A percentile compares a stretch with the other conserved stretches of the same genome.
These are phyloP conservation scores for Ophion costatus DNA, from an alignment of 2,888 invertebrate species.

Conservation along the genomic window DNA sequence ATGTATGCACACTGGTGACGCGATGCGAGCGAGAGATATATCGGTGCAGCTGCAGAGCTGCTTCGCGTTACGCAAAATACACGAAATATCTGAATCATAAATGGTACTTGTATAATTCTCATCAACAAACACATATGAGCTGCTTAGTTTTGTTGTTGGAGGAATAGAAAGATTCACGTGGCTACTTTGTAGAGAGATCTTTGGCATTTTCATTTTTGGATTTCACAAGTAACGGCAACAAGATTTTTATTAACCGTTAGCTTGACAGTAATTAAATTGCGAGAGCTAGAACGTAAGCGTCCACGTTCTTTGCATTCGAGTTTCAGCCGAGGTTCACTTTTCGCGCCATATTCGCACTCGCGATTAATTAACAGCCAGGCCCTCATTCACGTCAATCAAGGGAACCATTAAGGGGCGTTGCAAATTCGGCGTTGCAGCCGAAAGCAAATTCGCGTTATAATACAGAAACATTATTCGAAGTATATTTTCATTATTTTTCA, in stretches of 20 bases:
- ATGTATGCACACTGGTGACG: background rate
- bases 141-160: background rate
- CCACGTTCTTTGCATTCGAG: slow-evolving; percentile 18
- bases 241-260: too few relatives aligned
- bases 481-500: too few relatives aligned
- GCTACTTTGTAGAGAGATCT: too few relatives aligned
- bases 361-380: slow-evolving; percentile 9
- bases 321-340: slow-evolving; percentile 46
- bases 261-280: background rate
- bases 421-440: too few relatives aligned
- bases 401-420: background rate
- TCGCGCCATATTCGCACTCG: slow-evolving; percentile 20
- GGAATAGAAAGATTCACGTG: background rate
- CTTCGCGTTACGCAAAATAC: slow-evolving; percentile 3
- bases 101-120: background rate
- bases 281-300: background rate
- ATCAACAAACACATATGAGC: too few relatives aligned
- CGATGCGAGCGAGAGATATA: background rate
- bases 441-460: background rate
- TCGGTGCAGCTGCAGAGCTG: too few relatives aligned
- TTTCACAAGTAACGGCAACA: too few relatives aligned
- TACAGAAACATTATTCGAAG: too few relatives aligned
- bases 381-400: background rate
- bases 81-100: slow-evolving; percentile 1
- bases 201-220: too few relatives aligned